Base-by-base conservation (phyloP, 2,113 vertebrate genomes). In the Gobiocypris rarus region DNA sequence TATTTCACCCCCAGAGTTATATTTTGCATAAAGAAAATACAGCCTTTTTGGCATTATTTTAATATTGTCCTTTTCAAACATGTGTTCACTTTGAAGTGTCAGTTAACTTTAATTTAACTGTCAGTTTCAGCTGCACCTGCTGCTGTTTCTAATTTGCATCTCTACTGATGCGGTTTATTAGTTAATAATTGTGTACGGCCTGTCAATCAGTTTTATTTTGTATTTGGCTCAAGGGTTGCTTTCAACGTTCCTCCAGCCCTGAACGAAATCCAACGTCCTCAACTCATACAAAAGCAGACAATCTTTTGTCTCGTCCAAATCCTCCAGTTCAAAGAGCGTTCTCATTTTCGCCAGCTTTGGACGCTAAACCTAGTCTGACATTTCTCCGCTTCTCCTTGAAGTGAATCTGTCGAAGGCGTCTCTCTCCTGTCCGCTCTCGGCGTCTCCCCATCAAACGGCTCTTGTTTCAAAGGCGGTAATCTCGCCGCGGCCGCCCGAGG, bases 391-490 rank as follows among this genome's bases (percentile, higher is more conserved):
- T 13, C 84, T 77, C 56, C 52, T 65, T 77, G 75, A 88, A 80
- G 89, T 90, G 41, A 24, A 45, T 48, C 28, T n/a, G 34, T 75
- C 3, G n/a, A 26, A 22, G 41, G 17, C 26, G 9, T 87, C 83
- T 90, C 87, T 89, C 84, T 89, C 87, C 65, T 79, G 86, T 90
- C 90, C 86, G 83, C 90, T 89, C 86, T 90, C 86, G 83, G 76
- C 61, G 52, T 82, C 75, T 82, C 87, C 88, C 87, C 91, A 89
- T 94, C 93, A 93, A 91, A 92, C 86, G 87, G 83, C 87, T 92
- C 82, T 22, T 34, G 86, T 93, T 93, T 93, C 89, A 91, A 92
- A 92, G 91, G 78, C 85, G 86, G 82, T 82, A 84, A 89, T 91
- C 88, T 89, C 83, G 19, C 3, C 63, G 26, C 63, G 50, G 87